Evolutionary conservation across 2,797 vertebrate genomes (phyloP), one percentile per base, ranked within the genome.

Genomic region (Sebastes vulpes): DNA sequence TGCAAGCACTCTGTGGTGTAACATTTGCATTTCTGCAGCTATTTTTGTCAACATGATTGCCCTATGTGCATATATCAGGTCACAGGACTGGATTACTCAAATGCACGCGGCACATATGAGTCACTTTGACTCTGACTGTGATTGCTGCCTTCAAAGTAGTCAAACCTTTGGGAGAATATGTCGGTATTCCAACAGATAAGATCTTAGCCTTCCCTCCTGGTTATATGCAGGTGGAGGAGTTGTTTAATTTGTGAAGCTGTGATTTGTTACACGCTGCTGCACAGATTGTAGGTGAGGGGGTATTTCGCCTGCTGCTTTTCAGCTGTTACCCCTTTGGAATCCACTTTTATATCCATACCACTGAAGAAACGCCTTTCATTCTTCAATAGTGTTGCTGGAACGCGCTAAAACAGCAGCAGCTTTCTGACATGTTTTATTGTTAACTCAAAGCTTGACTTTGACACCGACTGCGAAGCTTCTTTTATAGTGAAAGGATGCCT

Each of bases 261-360:
- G 79, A 83, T 83, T 76, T 77, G 79, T 77, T 78, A 42, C 81
- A 77, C n/a, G 2, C 50, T 70, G 72, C 65, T 83, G 73, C 84
- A 83, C 82, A 90, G 61, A 82, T 38, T 78, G 66, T 65, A 83
- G 79, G 75, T 78, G 53, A 80, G 67, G 65, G 61, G 67, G 46
- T 65, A 64, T 82, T 81, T 79, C 28, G 11, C 89, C 88, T 87
- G 84, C 91, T 92, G 87, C 76, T 89, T 90, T 86, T 90, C 85
- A 84, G 90, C 88, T 90, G 88, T 82, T 89, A 78, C 69, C 77
- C 29, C 50, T 86, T 79, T 60, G 31, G 57, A 84, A 84, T 80
- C 53, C 54, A 72, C 68, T 58, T 83, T 65, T 11, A 70, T 65
- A 57, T 66, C 56, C 14, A 16, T n/a, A 53, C 65, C 18, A 9